Evolutionary conservation across 2,888 invertebrate genomes (phyloP).

Genomic region (Oscheius sp.): DNA sequence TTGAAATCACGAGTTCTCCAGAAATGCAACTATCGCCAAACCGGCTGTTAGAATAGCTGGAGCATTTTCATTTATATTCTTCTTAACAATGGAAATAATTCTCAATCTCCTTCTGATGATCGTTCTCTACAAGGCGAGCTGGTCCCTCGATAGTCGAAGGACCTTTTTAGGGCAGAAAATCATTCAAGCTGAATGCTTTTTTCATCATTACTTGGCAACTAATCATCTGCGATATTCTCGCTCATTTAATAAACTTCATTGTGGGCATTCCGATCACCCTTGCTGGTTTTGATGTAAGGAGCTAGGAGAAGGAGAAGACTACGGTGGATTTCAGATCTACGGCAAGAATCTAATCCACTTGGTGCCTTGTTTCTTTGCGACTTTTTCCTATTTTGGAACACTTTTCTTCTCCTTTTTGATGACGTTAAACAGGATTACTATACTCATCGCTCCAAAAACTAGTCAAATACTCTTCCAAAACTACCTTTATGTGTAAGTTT

Average conservation of each 20-base stretch:
- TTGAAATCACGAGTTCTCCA: no score
- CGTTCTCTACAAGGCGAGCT: background rate
- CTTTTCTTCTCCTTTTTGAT: conserved; percentile 1
- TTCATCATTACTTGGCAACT: conserved; percentile 13
- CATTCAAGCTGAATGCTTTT: background rate
- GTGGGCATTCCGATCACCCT: background rate
- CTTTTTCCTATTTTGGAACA: conserved; percentile 10
- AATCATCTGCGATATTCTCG: background rate
- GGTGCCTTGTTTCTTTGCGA: background rate
- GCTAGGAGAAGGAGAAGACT: no score
- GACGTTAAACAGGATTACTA: conserved; percentile 6
- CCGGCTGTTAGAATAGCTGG: background rate
- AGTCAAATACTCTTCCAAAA: background rate
- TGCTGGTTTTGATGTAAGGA: conserved; percentile 5
- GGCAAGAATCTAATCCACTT: background rate
- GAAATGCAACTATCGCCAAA: no score
- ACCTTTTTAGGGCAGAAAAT: background rate
- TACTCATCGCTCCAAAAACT: background rate
- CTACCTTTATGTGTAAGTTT: background rate
- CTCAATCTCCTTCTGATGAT: background rate
- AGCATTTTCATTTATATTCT: background rate
- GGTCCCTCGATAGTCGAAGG: no score
- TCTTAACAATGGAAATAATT: background rate
- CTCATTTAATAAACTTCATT: background rate
- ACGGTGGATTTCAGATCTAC: no score